Evolutionary conservation across 2,888 invertebrate species (phyloP), one percentile per base, ranked within the genome.

Genomic region (Rhaphigaster nebulosa): DNA sequence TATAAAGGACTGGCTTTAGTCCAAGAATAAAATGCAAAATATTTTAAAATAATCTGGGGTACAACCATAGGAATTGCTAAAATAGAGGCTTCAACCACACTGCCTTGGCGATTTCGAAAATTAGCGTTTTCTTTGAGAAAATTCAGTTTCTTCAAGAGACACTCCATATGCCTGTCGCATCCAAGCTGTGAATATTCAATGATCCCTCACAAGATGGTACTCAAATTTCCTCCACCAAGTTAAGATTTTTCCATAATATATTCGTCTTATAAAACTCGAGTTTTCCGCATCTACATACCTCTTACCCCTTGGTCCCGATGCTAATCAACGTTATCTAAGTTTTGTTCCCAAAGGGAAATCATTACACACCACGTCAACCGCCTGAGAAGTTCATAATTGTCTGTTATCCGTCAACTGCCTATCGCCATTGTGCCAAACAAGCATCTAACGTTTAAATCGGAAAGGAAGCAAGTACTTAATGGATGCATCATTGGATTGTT

Each of bases 171-270:
- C 70, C 1, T 70, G 70, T 70, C 70, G 34, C 34, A 70, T 70
- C 70, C 18, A 18, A 34, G 70, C 70, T 38, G 34, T 70, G 70
- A 70, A 70, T 70, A 70, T 70, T 70, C 70, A 34, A 70, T 70
- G 70, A 70, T 70, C 70, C 34, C 34, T 70, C 70, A 10, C 34
- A 70, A 70, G 70, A 70, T 20, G 70, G 70, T 20, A 34, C 70
- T 34, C 70, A 23, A 84, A 84, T 84, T 84, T 45, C 84, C 41
- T 84, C n/a, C 13, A 84, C 34, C 41, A 84, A 84, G 84, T 84
- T 84, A n/a, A 84, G 84, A 84, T 84, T 84, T 70, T 84, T 84
- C 84, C 41, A 84, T 84, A 84, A 84, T 84, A 84, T 84, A 84
- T 84, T 84, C 84, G 41, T 41, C 84, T 41, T 84, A 84, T 84